phyloP scores from a whole-genome alignment of 2,113 vertebrate genomes.

The Nerophis ophidion region DNA sequence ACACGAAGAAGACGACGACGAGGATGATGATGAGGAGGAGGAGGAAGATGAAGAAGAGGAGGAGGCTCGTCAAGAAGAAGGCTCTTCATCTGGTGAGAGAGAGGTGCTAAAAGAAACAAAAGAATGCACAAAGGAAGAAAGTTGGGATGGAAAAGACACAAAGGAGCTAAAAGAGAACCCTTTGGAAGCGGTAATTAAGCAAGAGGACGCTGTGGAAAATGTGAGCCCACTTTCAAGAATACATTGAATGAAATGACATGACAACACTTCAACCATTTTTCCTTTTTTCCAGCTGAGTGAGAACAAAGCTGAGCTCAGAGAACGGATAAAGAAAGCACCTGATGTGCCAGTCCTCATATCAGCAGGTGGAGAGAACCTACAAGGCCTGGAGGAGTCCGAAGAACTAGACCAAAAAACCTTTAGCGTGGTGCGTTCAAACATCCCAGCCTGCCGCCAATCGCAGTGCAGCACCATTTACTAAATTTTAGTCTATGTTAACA shows the following conservation, averaged over 20 bases:
- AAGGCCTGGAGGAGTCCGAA: constrained; percentile 88
- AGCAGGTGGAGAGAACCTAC: constrained; percentile 78
- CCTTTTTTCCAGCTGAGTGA: constrained; percentile 70
- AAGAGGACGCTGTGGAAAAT: constrained; percentile 78
- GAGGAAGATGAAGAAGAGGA: constrained; percentile 52
- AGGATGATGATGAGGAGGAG: constrained; percentile 64
- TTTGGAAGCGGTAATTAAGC: constrained; percentile 77
- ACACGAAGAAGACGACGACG: constrained; percentile 44
- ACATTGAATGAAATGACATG: too few relatives aligned
- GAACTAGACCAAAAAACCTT: constrained; percentile 98
- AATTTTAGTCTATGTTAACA: too few relatives aligned
- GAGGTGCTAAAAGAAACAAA: constrained; percentile 77
- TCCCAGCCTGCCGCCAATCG: not conserved
- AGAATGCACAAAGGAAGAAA: constrained; percentile 80
- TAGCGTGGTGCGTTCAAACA: constrained; percentile 82
- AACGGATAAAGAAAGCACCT: constrained; percentile 78
- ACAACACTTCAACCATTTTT: not conserved
- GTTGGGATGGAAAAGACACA: constrained; percentile 81
- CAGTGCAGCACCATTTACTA: too few relatives aligned
- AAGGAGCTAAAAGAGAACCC: constrained; percentile 83
- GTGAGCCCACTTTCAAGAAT: constrained; percentile 53
- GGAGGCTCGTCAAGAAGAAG: constrained; percentile 70
- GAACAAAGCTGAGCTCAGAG: constrained; percentile 78
- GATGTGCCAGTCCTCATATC: constrained; percentile 87
- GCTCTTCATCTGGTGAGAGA: constrained; percentile 75